Base-by-base conservation (phyloP, 2,113 vertebrate genomes). In the Rhinolophus ferrumequinum region DNA sequence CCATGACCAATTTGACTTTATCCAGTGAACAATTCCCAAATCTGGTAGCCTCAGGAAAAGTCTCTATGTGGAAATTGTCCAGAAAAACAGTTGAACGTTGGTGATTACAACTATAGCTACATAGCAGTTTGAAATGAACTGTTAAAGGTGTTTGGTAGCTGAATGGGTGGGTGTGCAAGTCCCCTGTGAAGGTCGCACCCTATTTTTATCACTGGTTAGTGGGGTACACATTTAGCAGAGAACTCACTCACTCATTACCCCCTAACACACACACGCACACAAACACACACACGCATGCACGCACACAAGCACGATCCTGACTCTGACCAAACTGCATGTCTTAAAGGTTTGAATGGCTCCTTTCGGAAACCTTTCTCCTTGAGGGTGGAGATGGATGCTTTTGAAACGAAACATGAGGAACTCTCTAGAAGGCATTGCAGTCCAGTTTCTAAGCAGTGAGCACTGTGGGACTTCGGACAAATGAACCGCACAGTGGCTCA, bases 401-500 rank as follows among this genome's bases (percentile, higher is more conserved):
- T 11, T 15, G 44, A 18, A 10, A 9, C 5, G 11, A 30, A 56
- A 28, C 10, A 11, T 10, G 47, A 81, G 77, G 6, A 64, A 30
- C 52, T 21, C 35, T 86, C 62, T 44, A 58, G 38, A 92, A 92
- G 47, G 54, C 30, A 16, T 19, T 19, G 28, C 2, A 0, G 64
- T 28, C 69, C 18, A 7, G 47, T 21, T 82, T 60, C 56, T 50
- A 30, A 50, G 41, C 21, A 47, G 30, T 1, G 15, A 72, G 14
- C 58, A 6, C 54, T 19, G 64, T 24, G 67, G 52, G 50, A 15
- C 41, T n/a, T 28, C 28, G 44, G 35, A 38, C 56, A 87, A 47
- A 38, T 14, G n/a, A 58, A 22, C 15, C 10, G 10, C 0, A 6
- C 3, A 4, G 50, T 1, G 2, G 16, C 2, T 30, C 8, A 0